phyloP scores from a whole-genome alignment of 2,888 invertebrate genomes.

The Ypsolopha sequella region DNA sequence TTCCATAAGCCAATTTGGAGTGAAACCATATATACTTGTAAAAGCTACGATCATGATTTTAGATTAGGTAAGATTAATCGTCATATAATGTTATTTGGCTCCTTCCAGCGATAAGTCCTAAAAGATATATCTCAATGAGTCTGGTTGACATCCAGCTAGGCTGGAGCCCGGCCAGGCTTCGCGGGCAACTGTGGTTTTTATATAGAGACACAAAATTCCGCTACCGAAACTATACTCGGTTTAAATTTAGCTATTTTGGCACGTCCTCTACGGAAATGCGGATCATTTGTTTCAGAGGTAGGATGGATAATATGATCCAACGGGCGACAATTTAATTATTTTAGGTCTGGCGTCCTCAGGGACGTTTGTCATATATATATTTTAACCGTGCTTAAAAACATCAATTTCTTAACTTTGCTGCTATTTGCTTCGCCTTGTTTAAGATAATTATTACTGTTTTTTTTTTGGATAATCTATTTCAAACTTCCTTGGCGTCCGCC shows the following conservation, averaged over 20 bases:
- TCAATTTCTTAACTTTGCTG: too few species aligned
- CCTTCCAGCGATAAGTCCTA: neutral
- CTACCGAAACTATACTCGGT: slow-evolving; percentile 37
- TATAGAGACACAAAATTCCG: slow-evolving; percentile 39
- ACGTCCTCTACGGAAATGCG: slow-evolving; percentile 46
- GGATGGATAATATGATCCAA: slow-evolving; percentile 46
- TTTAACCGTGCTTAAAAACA: too few species aligned
- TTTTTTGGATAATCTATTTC: too few species aligned
- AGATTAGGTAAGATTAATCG: too few species aligned
- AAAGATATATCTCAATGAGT: slow-evolving; percentile 3
- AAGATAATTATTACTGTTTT: too few species aligned
- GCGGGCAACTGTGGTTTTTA: slow-evolving; percentile 28
- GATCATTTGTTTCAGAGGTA: slow-evolving; percentile 53
- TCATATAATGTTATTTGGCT: neutral
- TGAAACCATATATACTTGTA: neutral
- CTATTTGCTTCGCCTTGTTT: too few species aligned
- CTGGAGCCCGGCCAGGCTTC: slow-evolving; percentile 38
- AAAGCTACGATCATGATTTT: too few species aligned
- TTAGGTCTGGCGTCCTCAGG: neutral
- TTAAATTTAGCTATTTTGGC: slow-evolving; percentile 66
- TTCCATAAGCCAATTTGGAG: neutral
- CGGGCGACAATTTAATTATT: slow-evolving; percentile 24
- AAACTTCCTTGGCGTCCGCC: too few species aligned
- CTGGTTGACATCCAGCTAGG: slow-evolving; percentile 28
- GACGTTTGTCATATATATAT: too few species aligned